Conservation (phyloP, 2,797 vertebrate genomes). For the Intellagama lesueurii region DNA sequence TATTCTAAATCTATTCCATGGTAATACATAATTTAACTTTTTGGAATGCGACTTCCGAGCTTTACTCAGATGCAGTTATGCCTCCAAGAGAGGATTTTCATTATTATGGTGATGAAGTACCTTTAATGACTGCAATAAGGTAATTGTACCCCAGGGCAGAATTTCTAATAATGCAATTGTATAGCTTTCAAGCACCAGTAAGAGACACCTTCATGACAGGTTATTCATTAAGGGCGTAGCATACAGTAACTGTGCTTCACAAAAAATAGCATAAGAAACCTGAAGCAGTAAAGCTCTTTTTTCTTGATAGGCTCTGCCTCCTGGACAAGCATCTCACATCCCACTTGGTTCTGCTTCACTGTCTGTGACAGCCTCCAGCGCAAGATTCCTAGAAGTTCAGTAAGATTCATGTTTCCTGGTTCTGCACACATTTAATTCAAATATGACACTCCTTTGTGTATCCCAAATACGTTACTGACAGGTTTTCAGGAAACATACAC, state of each 20-base stretch:
- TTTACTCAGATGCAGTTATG: constrained; percentile 65
- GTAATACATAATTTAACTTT: constrained; percentile 63
- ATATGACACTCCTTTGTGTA: background rate
- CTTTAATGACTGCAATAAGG: constrained; percentile 78
- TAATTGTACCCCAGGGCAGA: constrained; percentile 78
- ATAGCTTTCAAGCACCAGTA: constrained; percentile 64
- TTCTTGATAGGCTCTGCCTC: constrained; percentile 32
- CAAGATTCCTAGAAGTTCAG: constrained; percentile 18
- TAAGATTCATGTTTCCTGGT: background rate
- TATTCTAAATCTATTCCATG: constrained; percentile 49
- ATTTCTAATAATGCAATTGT: constrained; percentile 73
- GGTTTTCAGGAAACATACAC: constrained; percentile 41
- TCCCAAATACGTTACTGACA: constrained; percentile 40
- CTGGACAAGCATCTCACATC: constrained; percentile 59
- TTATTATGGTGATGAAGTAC: constrained; percentile 81
- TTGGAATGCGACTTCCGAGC: constrained; percentile 46
- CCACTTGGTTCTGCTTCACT: constrained; percentile 50
- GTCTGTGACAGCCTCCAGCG: constrained; percentile 45
- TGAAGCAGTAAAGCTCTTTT: constrained; percentile 48
- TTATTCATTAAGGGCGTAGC: constrained; percentile 71
- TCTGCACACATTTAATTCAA: constrained; percentile 20
- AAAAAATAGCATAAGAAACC: constrained; percentile 57
- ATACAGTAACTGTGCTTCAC: constrained; percentile 62
- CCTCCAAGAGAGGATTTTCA: constrained; percentile 78
- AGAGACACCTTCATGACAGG: constrained; percentile 67